Conservation (phyloP, 2,888 invertebrate species). For the Phanerotoma sp. region DNA sequence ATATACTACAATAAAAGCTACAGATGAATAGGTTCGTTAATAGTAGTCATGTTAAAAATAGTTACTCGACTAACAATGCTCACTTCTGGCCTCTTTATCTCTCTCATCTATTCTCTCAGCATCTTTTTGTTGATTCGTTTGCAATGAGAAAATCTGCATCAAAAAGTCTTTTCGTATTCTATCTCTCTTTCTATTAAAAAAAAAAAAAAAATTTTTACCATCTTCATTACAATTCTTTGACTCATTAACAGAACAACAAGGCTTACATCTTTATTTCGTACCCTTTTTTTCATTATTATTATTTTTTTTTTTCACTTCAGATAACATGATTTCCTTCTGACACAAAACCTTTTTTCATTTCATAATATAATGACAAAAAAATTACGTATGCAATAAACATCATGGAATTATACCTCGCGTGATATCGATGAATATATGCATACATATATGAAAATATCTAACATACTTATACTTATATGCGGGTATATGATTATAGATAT, state of each 20-base stretch:
- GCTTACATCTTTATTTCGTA: no score
- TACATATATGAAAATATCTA: background rate
- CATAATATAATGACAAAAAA: background rate
- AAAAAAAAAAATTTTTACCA: background rate
- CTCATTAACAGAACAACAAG: background rate
- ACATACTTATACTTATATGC: background rate
- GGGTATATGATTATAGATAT: background rate
- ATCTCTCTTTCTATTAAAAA: background rate
- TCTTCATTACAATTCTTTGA: background rate
- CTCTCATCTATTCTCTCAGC: constrained; percentile 2
- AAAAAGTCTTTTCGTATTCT: constrained; percentile 5
- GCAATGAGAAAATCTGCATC: constrained; percentile 1
- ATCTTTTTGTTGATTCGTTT: constrained; percentile 8
- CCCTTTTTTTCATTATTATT: no score
- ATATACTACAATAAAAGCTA: no score
- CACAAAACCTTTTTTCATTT: background rate
- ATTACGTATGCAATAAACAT: background rate
- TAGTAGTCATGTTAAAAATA: constrained; percentile 12
- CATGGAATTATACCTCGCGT: background rate
- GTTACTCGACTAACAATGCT: constrained; percentile 22
- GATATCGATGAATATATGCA: background rate
- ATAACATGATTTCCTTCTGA: background rate
- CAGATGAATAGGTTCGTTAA: constrained; percentile 32
- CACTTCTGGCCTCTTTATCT: constrained; percentile 19
- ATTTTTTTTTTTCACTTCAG: no score